phyloP scores from a whole-genome alignment of 2,888 invertebrate species.

The Nephrotoma appendiculata region DNA sequence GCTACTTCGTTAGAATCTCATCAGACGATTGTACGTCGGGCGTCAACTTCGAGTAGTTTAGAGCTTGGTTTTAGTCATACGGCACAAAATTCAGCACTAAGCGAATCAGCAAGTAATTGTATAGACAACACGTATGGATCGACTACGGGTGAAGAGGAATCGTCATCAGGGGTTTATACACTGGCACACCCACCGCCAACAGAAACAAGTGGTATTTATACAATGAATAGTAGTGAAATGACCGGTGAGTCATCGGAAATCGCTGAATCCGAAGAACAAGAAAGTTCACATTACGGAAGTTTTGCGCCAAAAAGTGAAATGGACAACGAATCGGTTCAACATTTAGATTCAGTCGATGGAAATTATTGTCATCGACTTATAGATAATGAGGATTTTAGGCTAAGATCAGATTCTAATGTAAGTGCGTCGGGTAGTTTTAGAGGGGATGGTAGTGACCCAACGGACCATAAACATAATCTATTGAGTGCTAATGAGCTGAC shows the following conservation, averaged over 20 bases:
- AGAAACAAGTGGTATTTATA: slow-evolving; percentile 75
- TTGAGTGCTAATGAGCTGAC: slow-evolving; percentile 72
- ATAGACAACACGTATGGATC: slow-evolving; percentile 43
- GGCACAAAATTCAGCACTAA: slow-evolving; percentile 68
- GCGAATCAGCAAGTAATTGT: slow-evolving; percentile 53
- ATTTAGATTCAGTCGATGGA: slow-evolving; percentile 43
- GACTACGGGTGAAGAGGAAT: slow-evolving; percentile 27
- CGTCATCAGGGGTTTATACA: slow-evolving; percentile 44
- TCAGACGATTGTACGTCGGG: slow-evolving; percentile 36
- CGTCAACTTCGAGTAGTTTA: slow-evolving; percentile 66
- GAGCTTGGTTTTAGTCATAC: slow-evolving; percentile 77
- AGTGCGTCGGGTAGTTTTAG: slow-evolving; percentile 69
- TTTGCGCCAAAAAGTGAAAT: slow-evolving; percentile 40
- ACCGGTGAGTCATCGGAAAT: slow-evolving; percentile 42
- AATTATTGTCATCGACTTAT: slow-evolving; percentile 33
- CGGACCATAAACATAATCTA: slow-evolving; percentile 58
- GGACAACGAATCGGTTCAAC: slow-evolving; percentile 24
- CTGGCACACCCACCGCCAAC: slow-evolving; percentile 54
- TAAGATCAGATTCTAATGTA: slow-evolving; percentile 62
- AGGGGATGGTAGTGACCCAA: slow-evolving; percentile 80
- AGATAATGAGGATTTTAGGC: slow-evolving; percentile 40
- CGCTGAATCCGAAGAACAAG: slow-evolving; percentile 38
- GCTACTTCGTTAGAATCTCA: slow-evolving; percentile 15
- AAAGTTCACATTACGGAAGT: slow-evolving; percentile 41
- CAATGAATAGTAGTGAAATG: slow-evolving; percentile 50